Conservation (phyloP, 92 coral and sea anemone genomes). For the Palythoa heliodiscus region DNA sequence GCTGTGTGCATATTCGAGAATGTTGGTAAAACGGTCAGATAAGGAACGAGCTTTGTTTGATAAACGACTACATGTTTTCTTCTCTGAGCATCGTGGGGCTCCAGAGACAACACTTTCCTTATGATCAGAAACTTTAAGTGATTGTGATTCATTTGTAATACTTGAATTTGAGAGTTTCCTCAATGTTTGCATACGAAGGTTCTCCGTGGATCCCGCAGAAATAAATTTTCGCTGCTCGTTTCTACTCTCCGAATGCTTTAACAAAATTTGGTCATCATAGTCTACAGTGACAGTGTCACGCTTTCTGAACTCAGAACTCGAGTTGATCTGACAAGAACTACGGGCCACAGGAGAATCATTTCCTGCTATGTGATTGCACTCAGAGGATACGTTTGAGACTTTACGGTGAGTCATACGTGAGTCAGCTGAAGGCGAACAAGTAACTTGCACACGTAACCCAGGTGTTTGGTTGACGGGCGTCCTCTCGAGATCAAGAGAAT, state of each 20-base stretch:
- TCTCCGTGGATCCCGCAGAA: constrained; percentile 11
- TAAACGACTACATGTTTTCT: background rate
- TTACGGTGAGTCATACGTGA: constrained; percentile 2
- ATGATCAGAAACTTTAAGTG: background rate
- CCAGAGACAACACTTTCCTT: background rate
- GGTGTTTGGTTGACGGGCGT: background rate
- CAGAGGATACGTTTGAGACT: constrained; percentile 1
- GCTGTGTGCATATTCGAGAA: constrained; percentile 21
- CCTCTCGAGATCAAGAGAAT: background rate
- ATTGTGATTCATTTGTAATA: background rate
- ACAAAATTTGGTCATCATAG: background rate
- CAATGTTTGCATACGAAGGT: constrained; percentile 33
- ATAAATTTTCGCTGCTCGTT: constrained; percentile 14
- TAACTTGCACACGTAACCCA: constrained; percentile 1
- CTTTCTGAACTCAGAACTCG: background rate
- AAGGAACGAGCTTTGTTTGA: background rate
- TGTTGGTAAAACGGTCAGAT: constrained; percentile 37
- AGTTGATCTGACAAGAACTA: background rate
- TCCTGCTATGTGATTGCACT: background rate
- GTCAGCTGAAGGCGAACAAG: background rate
- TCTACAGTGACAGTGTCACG: background rate
- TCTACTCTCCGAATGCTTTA: background rate
- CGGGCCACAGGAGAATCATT: background rate
- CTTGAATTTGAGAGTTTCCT: constrained; percentile 23
- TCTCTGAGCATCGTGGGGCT: background rate